Percentiles rank a stretch among this genome's conserved stretches.
These are phyloP conservation scores for Luscinia luscinia DNA, from an alignment of 2,797 vertebrate species.

Conservation along the genomic window DNA sequence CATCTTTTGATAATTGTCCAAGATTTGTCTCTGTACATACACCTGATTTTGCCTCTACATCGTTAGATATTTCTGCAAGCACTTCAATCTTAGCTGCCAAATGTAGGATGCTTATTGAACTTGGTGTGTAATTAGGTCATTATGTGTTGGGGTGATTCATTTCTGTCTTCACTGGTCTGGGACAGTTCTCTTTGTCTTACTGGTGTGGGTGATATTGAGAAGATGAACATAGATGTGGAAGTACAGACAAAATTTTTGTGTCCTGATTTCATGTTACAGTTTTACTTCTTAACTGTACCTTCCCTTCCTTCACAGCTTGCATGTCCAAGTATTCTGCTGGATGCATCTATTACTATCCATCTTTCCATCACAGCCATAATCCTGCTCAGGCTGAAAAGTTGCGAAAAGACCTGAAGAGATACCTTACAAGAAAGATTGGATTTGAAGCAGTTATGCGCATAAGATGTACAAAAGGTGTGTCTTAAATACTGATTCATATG, in stretches of 20 bases:
- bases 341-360: slow-evolving; percentile 94
- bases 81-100: neutral
- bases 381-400: slow-evolving; percentile 88
- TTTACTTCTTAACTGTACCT: neutral
- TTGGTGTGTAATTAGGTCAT: neutral
- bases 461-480: slow-evolving; percentile 95
- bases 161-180: neutral
- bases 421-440: slow-evolving; percentile 95
- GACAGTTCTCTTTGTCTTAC: neutral
- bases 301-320: slow-evolving; percentile 81
- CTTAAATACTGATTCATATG: accelerated
- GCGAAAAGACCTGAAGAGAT: slow-evolving; percentile 92
- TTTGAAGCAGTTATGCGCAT: slow-evolving; percentile 99
- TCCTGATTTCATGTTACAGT: neutral
- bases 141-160: neutral
- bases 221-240: neutral
- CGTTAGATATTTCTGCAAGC: neutral
- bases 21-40: neutral
- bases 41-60: neutral
- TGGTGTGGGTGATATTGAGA: neutral
- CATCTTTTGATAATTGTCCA: neutral
- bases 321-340: slow-evolving; percentile 96
- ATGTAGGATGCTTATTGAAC: neutral
- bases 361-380: slow-evolving; percentile 91
- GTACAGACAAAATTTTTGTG: neutral